Evolutionary conservation across 1,140 invertebrate genomes (phyloP).

Genomic region (Eriosoma lanigerum): DNA sequence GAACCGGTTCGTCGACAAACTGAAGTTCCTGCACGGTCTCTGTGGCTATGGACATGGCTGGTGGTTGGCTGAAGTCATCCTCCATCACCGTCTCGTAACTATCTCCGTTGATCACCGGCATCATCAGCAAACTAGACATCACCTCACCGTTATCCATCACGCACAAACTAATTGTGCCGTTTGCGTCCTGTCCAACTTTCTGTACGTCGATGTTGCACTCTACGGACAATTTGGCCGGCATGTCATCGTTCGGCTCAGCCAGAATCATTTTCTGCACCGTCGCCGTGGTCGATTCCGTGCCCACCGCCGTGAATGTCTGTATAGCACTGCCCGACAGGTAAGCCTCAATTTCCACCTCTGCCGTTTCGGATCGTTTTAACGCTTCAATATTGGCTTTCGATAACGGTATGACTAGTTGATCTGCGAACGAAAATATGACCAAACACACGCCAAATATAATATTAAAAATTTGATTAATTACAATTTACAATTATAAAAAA

Average conservation of each 20-base stretch:
- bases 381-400: conserved; percentile 51
- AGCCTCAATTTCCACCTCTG: conserved; percentile 49
- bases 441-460: too few species aligned
- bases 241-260: conserved; percentile 46
- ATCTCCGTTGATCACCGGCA: conserved; percentile 39
- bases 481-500: too few species aligned
- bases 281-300: conserved; percentile 8
- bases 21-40: conserved; percentile 47
- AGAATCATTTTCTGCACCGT: conserved; percentile 42
- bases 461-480: too few species aligned
- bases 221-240: conserved; percentile 45
- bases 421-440: conserved; percentile 11
- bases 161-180: conserved; percentile 49
- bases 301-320: conserved; percentile 14
- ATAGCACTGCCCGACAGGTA: conserved; percentile 50
- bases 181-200: conserved; percentile 46
- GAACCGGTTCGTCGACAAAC: conserved; percentile 40
- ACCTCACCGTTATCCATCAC: conserved; percentile 52
- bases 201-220: conserved; percentile 48
- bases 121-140: conserved; percentile 47
- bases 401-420: conserved; percentile 50
- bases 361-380: conserved; percentile 18
- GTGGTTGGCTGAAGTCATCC: conserved; percentile 48
- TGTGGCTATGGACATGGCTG: conserved; percentile 49
- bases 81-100: conserved; percentile 46